Conservation (phyloP, 2,113 vertebrate species). For the Gnathonemus echidnorhynchus region DNA sequence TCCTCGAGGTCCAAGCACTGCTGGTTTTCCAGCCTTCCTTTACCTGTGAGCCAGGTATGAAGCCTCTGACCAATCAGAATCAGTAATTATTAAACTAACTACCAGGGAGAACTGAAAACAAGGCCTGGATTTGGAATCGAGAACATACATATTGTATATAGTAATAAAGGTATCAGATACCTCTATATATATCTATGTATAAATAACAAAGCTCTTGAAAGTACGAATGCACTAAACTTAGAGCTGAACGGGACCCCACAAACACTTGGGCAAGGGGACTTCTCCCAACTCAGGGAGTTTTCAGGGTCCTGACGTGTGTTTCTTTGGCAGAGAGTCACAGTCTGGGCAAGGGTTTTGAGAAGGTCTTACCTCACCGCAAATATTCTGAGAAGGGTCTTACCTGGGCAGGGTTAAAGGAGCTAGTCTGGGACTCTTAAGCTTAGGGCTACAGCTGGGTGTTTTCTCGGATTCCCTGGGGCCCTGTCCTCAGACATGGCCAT, state of each 20-base stretch:
- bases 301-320: neutral
- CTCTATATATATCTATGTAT: neutral
- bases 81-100: too few species aligned
- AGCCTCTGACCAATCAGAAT: too few species aligned
- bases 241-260: neutral
- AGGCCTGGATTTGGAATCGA: too few species aligned
- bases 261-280: neutral
- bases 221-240: neutral
- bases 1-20: too few species aligned
- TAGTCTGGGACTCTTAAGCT: neutral
- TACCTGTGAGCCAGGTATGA: too few species aligned
- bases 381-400: neutral
- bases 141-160: neutral
- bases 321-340: neutral
- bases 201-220: neutral
- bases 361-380: constrained; percentile 10
- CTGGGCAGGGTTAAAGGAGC: neutral
- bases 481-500: neutral
- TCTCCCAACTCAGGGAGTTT: neutral
- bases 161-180: neutral
- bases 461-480: neutral
- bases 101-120: too few species aligned
- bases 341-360: neutral
- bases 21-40: too few species aligned
- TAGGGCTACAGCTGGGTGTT: neutral